A percentile compares a stretch with the other conserved stretches of the same genome.
phyloP scores from a whole-genome alignment of 2,797 vertebrate genomes.

The Odontamblyopus lacepedii region DNA sequence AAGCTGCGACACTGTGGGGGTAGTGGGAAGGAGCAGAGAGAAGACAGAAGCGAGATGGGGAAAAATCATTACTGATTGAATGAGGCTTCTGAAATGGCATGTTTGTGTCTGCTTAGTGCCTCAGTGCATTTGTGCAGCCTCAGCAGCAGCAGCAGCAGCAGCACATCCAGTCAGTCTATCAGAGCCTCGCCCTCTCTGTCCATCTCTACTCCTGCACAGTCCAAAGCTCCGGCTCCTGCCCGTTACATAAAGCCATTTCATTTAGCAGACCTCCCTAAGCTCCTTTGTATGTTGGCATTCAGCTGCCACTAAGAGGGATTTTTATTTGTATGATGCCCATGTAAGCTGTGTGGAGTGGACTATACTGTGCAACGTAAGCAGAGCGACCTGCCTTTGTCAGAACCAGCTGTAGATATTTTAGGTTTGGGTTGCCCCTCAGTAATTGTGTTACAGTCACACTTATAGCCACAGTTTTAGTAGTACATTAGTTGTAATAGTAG shows the following conservation, averaged over 20 bases:
- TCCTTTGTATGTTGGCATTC: slow-evolving; percentile 76
- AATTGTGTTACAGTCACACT: not conserved
- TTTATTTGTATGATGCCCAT: slow-evolving; percentile 74
- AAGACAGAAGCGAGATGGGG: slow-evolving; percentile 58
- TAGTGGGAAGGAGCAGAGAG: slow-evolving; percentile 43
- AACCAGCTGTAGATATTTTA: slow-evolving; percentile 31
- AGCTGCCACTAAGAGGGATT: slow-evolving; percentile 79
- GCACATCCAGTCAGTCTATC: slow-evolving; percentile 64
- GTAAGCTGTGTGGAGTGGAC: slow-evolving; percentile 64
- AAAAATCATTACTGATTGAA: slow-evolving; percentile 79
- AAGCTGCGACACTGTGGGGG: slow-evolving; percentile 43
- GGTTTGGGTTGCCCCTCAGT: not conserved
- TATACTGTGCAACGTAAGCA: slow-evolving; percentile 63
- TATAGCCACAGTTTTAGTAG: not conserved
- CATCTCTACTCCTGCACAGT: slow-evolving; percentile 44
- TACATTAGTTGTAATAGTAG: too few species aligned
- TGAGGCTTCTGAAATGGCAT: slow-evolving; percentile 76
- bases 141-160: slow-evolving; percentile 63
- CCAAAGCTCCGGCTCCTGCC: slow-evolving; percentile 50
- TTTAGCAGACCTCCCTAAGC: slow-evolving; percentile 71
- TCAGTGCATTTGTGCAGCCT: slow-evolving; percentile 69
- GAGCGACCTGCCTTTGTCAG: slow-evolving; percentile 36
- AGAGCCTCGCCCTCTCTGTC: slow-evolving; percentile 60
- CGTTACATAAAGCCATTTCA: slow-evolving; percentile 77
- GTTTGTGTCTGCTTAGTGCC: slow-evolving; percentile 76